Base-by-base conservation (phyloP, 2,888 invertebrate species). In the Apotomis betuletana region DNA sequence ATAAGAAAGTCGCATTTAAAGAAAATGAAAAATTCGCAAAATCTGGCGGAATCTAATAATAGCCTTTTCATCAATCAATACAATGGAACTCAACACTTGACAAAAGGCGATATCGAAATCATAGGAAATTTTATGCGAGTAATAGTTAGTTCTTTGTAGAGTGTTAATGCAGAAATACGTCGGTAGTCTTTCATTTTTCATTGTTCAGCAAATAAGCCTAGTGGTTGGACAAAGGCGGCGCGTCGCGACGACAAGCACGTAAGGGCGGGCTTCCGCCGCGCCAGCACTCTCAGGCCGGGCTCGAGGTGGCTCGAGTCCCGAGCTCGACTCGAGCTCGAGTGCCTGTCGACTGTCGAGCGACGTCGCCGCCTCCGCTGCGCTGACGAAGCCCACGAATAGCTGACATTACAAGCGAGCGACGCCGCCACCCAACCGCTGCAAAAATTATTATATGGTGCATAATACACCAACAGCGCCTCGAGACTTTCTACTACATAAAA, bases 121-220 rank as follows among this genome's bases (percentile, higher is more conserved):
- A 84, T 79, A 79, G 80, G 51, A 46, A 85, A 85, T 86, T 84
- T 85, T 83, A 82, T 72, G 79, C 80, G 84, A 84, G 85, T 86
- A 86, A 86, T 85, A 84, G 81, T 77, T 81, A 82, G 81, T 49
- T 80, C 74, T 78, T 79, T 83, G 79, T 76, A 76, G 78, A 78
- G 80, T 78, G 81, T 85, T 85, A 79, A 80, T 83, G 81, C 83
- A 83, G 85, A 88, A 90, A 88, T 88, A 85, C 83, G 86, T 85
- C 76, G 83, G 84, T 85, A 83, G 84, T 86, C 90, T 90, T 90
- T 87, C 88, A 88, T 86, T 91, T 92, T 90, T 87, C 91, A 90
- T 92, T 92, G 92, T 91, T 92, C 92, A 92, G 92, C 92, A 92
- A 92, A 92, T 92, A 91, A 92, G 91, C 89, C 90, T 92, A 91